Percentiles rank a stretch among this genome's conserved stretches.
phyloP scores from a whole-genome alignment of 2,113 vertebrate genomes.

The Neolamprologus falcicula region DNA sequence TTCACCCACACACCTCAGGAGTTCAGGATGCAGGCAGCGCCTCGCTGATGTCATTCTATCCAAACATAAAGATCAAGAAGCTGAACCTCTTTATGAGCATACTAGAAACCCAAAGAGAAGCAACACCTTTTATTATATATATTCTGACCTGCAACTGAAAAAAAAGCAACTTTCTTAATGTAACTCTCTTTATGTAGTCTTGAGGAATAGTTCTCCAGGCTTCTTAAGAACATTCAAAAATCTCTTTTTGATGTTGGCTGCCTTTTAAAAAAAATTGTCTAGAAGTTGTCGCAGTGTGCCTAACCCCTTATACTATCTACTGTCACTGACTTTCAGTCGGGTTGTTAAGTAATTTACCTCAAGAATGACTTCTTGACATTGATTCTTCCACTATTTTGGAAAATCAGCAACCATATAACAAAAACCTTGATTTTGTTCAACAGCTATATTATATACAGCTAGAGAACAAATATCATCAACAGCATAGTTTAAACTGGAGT shows the following conservation, averaged over 20 bases:
- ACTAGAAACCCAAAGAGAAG: neutral
- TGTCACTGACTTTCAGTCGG: neutral
- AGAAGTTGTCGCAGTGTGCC: neutral
- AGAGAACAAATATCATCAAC: neutral
- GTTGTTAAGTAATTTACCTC: neutral
- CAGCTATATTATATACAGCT: neutral
- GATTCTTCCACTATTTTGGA: neutral
- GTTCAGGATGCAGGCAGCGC: slow-evolving; percentile 27
- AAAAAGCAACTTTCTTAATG: neutral
- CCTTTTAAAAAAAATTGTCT: neutral
- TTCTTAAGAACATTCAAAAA: neutral
- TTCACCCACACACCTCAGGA: slow-evolving; percentile 21
- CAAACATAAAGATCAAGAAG: neutral
- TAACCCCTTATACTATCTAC: neutral
- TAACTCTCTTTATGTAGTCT: neutral
- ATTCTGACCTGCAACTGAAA: neutral
- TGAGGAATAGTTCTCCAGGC: neutral
- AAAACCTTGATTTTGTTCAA: neutral
- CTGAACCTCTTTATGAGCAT: neutral
- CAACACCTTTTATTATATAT: neutral
- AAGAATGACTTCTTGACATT: neutral
- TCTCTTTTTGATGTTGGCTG: neutral
- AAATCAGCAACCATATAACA: neutral
- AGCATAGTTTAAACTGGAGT: neutral
- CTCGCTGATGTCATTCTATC: slow-evolving; percentile 5